Percentiles rank a stretch among this genome's conserved stretches.
Conservation (phyloP, 1,140 invertebrate species). For the Drosophila funebris region DNA sequence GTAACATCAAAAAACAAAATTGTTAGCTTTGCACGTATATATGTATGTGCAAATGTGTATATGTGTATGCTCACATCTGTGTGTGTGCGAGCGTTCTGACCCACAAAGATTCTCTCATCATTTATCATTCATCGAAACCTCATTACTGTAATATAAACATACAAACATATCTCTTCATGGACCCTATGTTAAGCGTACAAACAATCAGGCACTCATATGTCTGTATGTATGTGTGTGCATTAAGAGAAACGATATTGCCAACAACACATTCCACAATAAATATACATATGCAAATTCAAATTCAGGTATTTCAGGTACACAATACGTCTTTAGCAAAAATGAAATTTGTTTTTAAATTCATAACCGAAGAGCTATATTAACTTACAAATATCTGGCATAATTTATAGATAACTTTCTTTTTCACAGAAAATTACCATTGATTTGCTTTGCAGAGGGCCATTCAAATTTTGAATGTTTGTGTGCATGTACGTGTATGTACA, state of each 20-base stretch:
- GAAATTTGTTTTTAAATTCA: not conserved
- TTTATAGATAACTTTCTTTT: slow-evolving; percentile 44
- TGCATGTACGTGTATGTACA: slow-evolving; percentile 1
- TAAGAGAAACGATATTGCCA: slow-evolving; percentile 11
- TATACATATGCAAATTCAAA: slow-evolving; percentile 10
- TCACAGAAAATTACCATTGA: slow-evolving; percentile 36
- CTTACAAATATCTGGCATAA: slow-evolving; percentile 11
- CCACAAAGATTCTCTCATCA: slow-evolving; percentile 1
- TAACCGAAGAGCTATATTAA: slow-evolving; percentile 1
- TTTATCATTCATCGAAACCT: slow-evolving; percentile 11
- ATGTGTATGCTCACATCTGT: not conserved
- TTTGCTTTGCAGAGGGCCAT: slow-evolving; percentile 4
- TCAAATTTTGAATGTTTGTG: slow-evolving; percentile 4
- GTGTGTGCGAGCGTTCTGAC: not conserved
- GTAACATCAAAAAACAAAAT: not conserved
- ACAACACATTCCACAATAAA: slow-evolving; percentile 12
- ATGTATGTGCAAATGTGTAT: not conserved
- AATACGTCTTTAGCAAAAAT: slow-evolving; percentile 1
- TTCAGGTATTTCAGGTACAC: slow-evolving; percentile 13
- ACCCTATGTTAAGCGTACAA: not conserved
- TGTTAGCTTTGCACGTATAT: not conserved
- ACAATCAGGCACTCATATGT: not conserved
- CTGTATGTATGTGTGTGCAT: not conserved
- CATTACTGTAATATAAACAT: slow-evolving; percentile 3
- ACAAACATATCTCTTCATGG: not conserved